Evolutionary conservation across 1,140 invertebrate genomes (phyloP), one percentile per base, ranked within the genome.

Genomic region (Limonius californicus): DNA sequence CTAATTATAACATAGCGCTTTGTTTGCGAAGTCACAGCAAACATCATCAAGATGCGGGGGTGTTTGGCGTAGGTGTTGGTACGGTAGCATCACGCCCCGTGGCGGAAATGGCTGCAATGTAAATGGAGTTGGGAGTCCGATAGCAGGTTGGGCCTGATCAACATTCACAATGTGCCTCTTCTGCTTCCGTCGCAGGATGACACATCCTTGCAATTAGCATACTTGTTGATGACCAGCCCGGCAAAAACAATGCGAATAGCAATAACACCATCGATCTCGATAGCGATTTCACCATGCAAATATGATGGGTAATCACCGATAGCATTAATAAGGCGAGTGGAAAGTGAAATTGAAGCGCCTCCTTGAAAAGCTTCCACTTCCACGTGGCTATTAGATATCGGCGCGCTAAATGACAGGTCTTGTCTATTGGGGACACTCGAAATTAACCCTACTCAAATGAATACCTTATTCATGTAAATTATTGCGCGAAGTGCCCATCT

Each of bases 61-160:
- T 39, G 35, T 39, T 39, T 39, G n/a, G 8, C n/a, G 35, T 39
- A 39, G 35, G 35, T 39, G n/a, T 39, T 39, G 35, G 8, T 39
- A 39, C 35, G n/a, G 35, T 39, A 39, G 35, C 35, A 39, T 50
- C 16, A 50, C 45, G 16, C 9, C 45, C 20, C 12, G 16, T 18
- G 20, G 14, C 45, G 45, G 45, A 50, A 50, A 50, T 50, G 42
- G 16, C 4, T 50, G 9, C 14, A 50, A 50, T 50, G 45, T 21
- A 21, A 8, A 50, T 19, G 16, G 45, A 50, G 9, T 50, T 18
- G 11, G 39, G 50, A 42, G 12, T 55, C 30, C 59, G 43, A 61
- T 53, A 57, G 56, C 61, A 62, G 61, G 61, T 62, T 62, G 61
- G 20, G 16, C 30, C n/a, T 55, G 21, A 62, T 62, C 30, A 57